Conservation (phyloP, 1,140 invertebrate genomes). For the Thalassaphorura encarpata region DNA sequence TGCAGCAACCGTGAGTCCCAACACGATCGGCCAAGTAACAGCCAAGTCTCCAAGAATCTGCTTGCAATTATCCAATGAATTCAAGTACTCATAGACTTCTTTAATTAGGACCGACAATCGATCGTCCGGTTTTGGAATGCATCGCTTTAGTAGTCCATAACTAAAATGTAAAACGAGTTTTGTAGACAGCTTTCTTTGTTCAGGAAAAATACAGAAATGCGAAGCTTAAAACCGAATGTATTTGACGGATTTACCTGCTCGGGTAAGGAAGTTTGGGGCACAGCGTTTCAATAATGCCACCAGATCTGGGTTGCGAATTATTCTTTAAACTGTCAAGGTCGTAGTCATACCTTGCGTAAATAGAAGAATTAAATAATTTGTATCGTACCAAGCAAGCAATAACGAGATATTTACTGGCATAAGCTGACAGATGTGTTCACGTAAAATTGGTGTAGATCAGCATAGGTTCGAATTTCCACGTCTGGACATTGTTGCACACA, state of each 20-base stretch:
- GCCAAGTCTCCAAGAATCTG: conserved; percentile 80
- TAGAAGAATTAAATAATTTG: neutral
- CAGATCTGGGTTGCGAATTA: neutral
- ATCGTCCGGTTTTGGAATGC: conserved; percentile 58
- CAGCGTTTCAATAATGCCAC: neutral
- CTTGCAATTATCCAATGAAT: conserved; percentile 76
- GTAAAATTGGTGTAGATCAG: conserved; percentile 67
- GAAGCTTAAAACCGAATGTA: too few relatives aligned
- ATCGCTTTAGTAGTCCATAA: conserved; percentile 64
- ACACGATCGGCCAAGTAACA: conserved; percentile 71
- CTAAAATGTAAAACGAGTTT: conserved; percentile 58
- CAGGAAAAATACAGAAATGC: too few relatives aligned
- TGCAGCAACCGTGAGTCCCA: conserved; percentile 67
- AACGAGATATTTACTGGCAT: conserved; percentile 44
- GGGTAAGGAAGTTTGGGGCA: conserved; percentile 50
- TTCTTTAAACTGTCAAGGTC: neutral
- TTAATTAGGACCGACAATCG: conserved; percentile 44
- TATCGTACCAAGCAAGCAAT: too few relatives aligned
- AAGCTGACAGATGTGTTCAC: conserved; percentile 57
- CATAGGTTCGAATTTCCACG: conserved; percentile 47
- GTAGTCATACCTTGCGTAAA: conserved; percentile 7
- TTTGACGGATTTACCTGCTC: conserved; percentile 48
- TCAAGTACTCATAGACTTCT: conserved; percentile 68
- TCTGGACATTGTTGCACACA: conserved; percentile 82
- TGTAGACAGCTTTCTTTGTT: conserved; percentile 49